phyloP scores from a whole-genome alignment of 2,113 vertebrate genomes.

The Rafetus swinhoei region DNA sequence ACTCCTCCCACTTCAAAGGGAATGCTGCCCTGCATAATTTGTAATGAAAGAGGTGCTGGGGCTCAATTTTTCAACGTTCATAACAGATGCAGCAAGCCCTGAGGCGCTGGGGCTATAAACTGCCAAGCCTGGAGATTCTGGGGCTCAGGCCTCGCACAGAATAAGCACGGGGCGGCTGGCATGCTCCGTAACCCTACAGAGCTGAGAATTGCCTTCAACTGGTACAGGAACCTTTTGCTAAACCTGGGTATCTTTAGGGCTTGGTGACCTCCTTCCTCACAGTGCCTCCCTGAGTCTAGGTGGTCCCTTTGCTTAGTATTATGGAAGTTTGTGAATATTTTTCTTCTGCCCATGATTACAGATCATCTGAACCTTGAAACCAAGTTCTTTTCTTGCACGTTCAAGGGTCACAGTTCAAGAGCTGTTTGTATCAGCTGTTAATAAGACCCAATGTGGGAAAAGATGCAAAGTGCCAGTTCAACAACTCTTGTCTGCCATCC shows the following conservation, averaged over 20 bases:
- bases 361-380: not conserved
- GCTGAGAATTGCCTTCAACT: not conserved
- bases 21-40: too few species aligned
- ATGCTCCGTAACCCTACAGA: not conserved
- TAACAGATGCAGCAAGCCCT: too few species aligned
- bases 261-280: not conserved
- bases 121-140: too few species aligned
- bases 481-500: not conserved
- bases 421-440: not conserved
- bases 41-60: too few species aligned
- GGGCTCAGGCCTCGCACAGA: too few species aligned
- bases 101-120: too few species aligned
- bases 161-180: too few species aligned
- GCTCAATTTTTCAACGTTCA: too few species aligned
- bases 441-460: not conserved
- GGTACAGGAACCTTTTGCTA: not conserved
- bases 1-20: too few species aligned
- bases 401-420: not conserved
- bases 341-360: not conserved
- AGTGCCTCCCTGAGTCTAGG: not conserved
- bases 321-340: not conserved
- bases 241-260: not conserved
- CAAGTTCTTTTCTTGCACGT: not conserved
- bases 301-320: not conserved
- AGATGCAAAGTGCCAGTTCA: not conserved